Evolutionary conservation across 2,797 vertebrate genomes (phyloP), one percentile per base, ranked within the genome.

Genomic region (Jordanella pulchra): DNA sequence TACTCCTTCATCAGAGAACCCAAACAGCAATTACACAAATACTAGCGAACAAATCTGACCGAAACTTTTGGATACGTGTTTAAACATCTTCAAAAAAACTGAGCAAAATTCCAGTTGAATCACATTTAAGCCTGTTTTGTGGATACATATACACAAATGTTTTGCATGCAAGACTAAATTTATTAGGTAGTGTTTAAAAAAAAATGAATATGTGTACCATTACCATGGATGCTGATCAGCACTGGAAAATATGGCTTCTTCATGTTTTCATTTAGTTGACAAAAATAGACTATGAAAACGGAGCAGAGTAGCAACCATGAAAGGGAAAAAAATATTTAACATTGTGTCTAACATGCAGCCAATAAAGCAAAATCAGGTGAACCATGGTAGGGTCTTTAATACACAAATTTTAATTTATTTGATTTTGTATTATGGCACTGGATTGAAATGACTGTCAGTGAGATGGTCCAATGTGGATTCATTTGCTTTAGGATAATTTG

Each of bases 401-500:
- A n/a, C 14, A 28, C 18, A 10, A 30, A 67, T 14, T 55, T 13
- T 23, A 10, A 4, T 21, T 12, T 9, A 15, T 42, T 12, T 32
- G n/a, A 35, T 58, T n/a, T 50, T 11, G n/a, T 30, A 53, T 18
- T 35, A 67, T 21, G 58, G 15, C 47, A 21, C 13, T 50, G 54
- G 44, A 64, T 58, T 67, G 54, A 54, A 75, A 78, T 56, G 1
- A 3, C 54, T 39, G 50, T 9, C 27, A 68, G 42, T 64, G 35
- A 39, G 69, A 74, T 56, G 17, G 66, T 42, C 27, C 25, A 30
- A 47, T 18, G 17, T 0, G 28, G 27, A 75, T 55, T 61, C 45
- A 35, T 73, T 73, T 63, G 27, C 39, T 71, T 2, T 48, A 25
- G 60, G 44, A 69, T 53, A 71, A 35, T 72, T 72, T 56, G 39